phyloP scores from a whole-genome alignment of 2,113 vertebrate genomes.

The Prochilodus magdalenae region DNA sequence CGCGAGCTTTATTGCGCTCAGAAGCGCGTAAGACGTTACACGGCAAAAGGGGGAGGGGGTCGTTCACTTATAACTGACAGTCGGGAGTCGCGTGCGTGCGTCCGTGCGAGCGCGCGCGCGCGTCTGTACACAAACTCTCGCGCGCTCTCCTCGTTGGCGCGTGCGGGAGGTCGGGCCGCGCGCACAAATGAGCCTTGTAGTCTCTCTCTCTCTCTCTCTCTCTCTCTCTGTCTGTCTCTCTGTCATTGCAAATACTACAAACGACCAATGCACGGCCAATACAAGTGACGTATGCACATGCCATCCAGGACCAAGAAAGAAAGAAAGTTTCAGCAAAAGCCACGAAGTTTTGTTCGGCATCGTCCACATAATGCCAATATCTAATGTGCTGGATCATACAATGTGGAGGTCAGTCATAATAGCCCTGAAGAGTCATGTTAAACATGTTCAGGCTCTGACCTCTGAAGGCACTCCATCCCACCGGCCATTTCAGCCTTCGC shows the following conservation, averaged over 20 bases:
- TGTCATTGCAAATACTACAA: neutral
- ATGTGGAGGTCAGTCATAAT: neutral
- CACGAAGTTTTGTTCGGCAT: neutral
- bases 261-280: neutral
- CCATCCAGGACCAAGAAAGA: neutral
- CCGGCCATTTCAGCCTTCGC: too few species aligned
- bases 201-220: conserved; percentile 19
- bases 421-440: neutral
- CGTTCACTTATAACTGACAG: conserved; percentile 84
- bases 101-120: conserved; percentile 56
- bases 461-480: too few species aligned
- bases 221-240: conserved; percentile 10
- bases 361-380: neutral
- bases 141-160: conserved; percentile 42
- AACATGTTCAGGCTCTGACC: too few species aligned
- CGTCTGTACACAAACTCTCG: conserved; percentile 57
- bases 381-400: too few species aligned
- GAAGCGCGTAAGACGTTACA: conserved; percentile 83
- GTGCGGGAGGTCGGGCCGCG: conserved; percentile 28
- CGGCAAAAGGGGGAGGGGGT: conserved; percentile 79
- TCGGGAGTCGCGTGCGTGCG: conserved; percentile 60
- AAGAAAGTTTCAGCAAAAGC: neutral
- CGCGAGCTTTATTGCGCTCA: conserved; percentile 76
- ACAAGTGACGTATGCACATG: neutral
- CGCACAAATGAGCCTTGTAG: conserved; percentile 36